Conservation (phyloP, 2,888 invertebrate species). For the Camponotus fellah region DNA sequence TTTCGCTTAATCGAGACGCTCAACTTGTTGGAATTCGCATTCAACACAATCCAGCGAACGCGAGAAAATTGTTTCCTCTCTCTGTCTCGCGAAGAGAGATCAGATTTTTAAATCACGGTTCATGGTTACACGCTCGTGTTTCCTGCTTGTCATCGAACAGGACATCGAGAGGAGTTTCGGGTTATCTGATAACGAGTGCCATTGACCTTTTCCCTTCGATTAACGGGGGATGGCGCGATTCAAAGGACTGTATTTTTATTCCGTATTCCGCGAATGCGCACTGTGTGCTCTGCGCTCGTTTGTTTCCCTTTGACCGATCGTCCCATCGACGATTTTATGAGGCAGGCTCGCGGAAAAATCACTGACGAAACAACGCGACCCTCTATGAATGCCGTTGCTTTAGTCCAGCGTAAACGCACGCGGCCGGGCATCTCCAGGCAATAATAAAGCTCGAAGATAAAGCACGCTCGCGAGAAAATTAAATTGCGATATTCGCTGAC, state of each 20-base stretch:
- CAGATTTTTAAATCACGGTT: slow-evolving; percentile 42
- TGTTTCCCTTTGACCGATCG: slow-evolving; percentile 60
- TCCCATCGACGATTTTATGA: slow-evolving; percentile 52
- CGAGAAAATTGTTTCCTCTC: slow-evolving; percentile 16
- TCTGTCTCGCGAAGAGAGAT: slow-evolving; percentile 9
- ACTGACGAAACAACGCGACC: slow-evolving; percentile 16
- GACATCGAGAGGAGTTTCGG: slow-evolving; percentile 52
- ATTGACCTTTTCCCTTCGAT: slow-evolving; percentile 68
- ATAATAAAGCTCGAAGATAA: slow-evolving; percentile 53
- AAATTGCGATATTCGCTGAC: slow-evolving; percentile 48
- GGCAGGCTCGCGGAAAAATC: slow-evolving; percentile 43
- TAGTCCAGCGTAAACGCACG: slow-evolving; percentile 31
- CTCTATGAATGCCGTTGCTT: not conserved
- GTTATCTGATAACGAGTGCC: slow-evolving; percentile 66
- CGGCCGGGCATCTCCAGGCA: slow-evolving; percentile 25
- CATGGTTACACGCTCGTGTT: slow-evolving; percentile 36
- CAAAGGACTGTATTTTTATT: slow-evolving; percentile 68
- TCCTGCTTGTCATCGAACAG: slow-evolving; percentile 46
- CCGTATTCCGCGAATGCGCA: slow-evolving; percentile 47
- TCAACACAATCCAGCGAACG: slow-evolving; percentile 16
- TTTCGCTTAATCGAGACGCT: slow-evolving; percentile 38
- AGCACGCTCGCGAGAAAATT: slow-evolving; percentile 49
- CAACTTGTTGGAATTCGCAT: slow-evolving; percentile 19
- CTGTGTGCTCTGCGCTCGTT: slow-evolving; percentile 41
- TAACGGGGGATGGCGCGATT: slow-evolving; percentile 62